Conservation (phyloP, 2,797 vertebrate genomes). For the Rhinatrema bivittatum region DNA sequence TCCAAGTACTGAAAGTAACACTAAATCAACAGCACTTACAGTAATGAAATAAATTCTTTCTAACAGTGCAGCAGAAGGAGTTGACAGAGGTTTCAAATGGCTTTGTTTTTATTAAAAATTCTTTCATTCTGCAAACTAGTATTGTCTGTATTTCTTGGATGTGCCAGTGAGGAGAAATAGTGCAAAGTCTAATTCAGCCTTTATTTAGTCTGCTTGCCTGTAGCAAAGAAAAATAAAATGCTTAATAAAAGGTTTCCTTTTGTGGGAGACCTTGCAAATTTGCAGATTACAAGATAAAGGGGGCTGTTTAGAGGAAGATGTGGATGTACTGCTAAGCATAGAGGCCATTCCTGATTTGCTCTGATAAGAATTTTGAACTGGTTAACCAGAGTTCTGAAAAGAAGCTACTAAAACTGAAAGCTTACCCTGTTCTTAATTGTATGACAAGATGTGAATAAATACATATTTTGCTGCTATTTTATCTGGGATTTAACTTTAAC, state of each 20-base stretch:
- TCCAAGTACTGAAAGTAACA: slow-evolving; percentile 68
- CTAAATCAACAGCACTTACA: slow-evolving; percentile 69
- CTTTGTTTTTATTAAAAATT: slow-evolving; percentile 83
- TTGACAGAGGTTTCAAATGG: slow-evolving; percentile 44
- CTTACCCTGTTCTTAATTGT: slow-evolving; percentile 41
- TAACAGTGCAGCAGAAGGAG: slow-evolving; percentile 50
- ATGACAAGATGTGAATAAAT: slow-evolving; percentile 40
- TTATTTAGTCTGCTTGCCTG: slow-evolving; percentile 70
- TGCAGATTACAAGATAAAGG: slow-evolving; percentile 49
- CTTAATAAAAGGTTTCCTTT: slow-evolving; percentile 74
- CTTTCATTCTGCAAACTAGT: slow-evolving; percentile 63
- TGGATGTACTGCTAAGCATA: slow-evolving; percentile 27
- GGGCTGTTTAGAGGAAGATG: slow-evolving; percentile 28
- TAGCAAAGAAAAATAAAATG: slow-evolving; percentile 60
- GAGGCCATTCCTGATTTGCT: slow-evolving; percentile 34
- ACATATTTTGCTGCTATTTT: slow-evolving; percentile 29
- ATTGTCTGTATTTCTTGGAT: slow-evolving; percentile 75
- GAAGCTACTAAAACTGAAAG: slow-evolving; percentile 31
- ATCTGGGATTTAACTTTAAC: slow-evolving; percentile 38
- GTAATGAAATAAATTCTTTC: slow-evolving; percentile 66
- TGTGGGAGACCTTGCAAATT: slow-evolving; percentile 52
- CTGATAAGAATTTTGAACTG: slow-evolving; percentile 28
- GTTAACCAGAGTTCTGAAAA: slow-evolving; percentile 40
- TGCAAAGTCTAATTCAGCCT: slow-evolving; percentile 57
- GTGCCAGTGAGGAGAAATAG: slow-evolving; percentile 40